Conservation (phyloP, 2,113 vertebrate genomes). For the Pterophyllum scalare region DNA sequence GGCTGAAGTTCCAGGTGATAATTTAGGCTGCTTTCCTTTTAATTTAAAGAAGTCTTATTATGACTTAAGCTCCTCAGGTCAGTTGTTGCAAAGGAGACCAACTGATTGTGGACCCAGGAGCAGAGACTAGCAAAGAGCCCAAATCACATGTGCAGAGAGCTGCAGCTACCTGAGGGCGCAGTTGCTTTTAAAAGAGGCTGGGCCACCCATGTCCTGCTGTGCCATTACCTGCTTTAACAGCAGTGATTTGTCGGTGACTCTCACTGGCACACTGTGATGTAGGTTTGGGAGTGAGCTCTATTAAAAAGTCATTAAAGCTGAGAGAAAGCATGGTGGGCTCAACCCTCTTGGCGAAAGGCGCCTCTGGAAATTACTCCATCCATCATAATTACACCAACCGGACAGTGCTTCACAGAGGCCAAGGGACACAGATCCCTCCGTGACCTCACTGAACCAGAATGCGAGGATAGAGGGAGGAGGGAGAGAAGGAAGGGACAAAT, state of each 20-base stretch:
- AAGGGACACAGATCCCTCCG: slow-evolving; percentile 63
- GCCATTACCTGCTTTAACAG: slow-evolving; percentile 75
- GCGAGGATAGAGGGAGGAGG: neutral
- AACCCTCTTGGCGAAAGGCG: slow-evolving; percentile 74
- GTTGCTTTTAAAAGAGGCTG: slow-evolving; percentile 43
- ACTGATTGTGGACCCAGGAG: slow-evolving; percentile 6
- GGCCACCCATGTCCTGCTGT: slow-evolving; percentile 62
- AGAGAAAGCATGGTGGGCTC: slow-evolving; percentile 76
- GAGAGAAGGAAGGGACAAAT: neutral
- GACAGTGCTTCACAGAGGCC: slow-evolving; percentile 66
- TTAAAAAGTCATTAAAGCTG: slow-evolving; percentile 84
- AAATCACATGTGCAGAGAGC: slow-evolving; percentile 33
- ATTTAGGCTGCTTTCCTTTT: neutral
- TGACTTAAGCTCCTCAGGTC: slow-evolving; percentile 1
- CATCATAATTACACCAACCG: slow-evolving; percentile 83
- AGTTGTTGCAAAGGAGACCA: slow-evolving; percentile 8
- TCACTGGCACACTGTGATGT: slow-evolving; percentile 58
- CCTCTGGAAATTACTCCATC: slow-evolving; percentile 83
- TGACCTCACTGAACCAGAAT: slow-evolving; percentile 58
- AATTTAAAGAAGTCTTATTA: neutral
- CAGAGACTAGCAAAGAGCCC: neutral
- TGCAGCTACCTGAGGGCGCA: slow-evolving; percentile 34
- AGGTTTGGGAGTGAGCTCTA: slow-evolving; percentile 78
- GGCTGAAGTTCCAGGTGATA: neutral
- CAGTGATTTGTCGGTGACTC: slow-evolving; percentile 73